Evolutionary conservation across 2,797 vertebrate genomes (phyloP).

Genomic region (Neosalanx taihuensis): DNA sequence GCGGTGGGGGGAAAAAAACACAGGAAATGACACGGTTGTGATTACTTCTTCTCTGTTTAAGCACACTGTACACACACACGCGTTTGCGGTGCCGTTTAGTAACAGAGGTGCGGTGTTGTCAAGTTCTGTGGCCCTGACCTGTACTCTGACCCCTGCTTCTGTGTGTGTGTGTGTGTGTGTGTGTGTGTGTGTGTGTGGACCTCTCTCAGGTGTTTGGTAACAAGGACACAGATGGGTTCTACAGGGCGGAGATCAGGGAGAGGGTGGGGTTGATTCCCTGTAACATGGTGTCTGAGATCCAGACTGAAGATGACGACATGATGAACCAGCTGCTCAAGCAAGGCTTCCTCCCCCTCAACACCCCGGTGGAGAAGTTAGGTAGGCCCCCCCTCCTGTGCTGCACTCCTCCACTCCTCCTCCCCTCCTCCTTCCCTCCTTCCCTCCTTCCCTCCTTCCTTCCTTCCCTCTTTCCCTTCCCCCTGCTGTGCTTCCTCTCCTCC

Average conservation of each 20-base stretch:
- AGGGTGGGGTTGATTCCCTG: conserved; percentile 91
- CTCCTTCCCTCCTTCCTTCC: conserved; percentile 19
- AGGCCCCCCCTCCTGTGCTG: conserved; percentile 16
- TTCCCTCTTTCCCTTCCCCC: not conserved
- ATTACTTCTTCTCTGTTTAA: not conserved
- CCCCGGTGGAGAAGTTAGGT: conserved; percentile 94
- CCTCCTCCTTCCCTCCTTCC: not conserved
- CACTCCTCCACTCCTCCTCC: conserved; percentile 1
- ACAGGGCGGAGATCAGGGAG: conserved; percentile 87
- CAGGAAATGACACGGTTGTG: too few relatives aligned
- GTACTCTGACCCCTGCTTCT: not conserved
- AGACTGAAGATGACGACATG: conserved; percentile 94
- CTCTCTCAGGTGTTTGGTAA: conserved; percentile 86
- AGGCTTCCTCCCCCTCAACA: conserved; percentile 94
- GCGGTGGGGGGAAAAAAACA: not conserved
- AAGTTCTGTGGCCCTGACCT: not conserved
- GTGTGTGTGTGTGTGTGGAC: conserved; percentile 6
- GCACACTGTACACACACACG: not conserved
- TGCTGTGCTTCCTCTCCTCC: conserved; percentile 20
- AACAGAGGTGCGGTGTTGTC: too few relatives aligned
- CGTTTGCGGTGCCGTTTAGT: not conserved
- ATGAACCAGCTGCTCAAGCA: conserved; percentile 93
- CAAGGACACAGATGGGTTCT: conserved; percentile 96
- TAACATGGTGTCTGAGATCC: conserved; percentile 98
- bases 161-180: not conserved